Conservation (phyloP, 2,113 vertebrate species). For the Amblyornis subalaris region DNA sequence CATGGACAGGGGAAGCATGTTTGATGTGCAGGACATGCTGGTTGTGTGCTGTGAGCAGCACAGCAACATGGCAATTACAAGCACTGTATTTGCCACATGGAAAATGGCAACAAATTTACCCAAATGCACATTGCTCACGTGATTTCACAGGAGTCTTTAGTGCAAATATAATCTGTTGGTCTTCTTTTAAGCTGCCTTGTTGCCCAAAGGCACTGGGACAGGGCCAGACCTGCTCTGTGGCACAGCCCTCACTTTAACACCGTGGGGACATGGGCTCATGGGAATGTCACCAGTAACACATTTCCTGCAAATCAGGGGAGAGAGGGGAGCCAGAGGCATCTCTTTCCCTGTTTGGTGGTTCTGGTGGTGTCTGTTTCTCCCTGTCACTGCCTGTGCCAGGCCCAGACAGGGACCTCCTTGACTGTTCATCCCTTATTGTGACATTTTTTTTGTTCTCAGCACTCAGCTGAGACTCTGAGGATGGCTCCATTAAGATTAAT, state of each 20-base stretch:
- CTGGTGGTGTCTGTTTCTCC: neutral
- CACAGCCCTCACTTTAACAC: neutral
- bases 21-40: neutral
- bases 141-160: neutral
- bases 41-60: neutral
- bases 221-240: neutral
- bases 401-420: neutral
- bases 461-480: neutral
- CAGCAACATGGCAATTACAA: neutral
- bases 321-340: neutral
- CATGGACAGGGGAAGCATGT: neutral
- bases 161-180: neutral
- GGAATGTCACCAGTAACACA: neutral
- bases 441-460: neutral
- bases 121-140: neutral
- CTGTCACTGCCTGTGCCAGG: neutral
- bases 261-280: fast-evolving
- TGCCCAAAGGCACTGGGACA: neutral
- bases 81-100: neutral
- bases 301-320: neutral
- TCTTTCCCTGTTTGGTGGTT: neutral
- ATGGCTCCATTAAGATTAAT: neutral
- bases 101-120: neutral
- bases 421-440: neutral
- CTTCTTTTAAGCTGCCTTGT: neutral